phyloP scores from a whole-genome alignment of 2,888 invertebrate genomes.

The Seira sanloemensis region DNA sequence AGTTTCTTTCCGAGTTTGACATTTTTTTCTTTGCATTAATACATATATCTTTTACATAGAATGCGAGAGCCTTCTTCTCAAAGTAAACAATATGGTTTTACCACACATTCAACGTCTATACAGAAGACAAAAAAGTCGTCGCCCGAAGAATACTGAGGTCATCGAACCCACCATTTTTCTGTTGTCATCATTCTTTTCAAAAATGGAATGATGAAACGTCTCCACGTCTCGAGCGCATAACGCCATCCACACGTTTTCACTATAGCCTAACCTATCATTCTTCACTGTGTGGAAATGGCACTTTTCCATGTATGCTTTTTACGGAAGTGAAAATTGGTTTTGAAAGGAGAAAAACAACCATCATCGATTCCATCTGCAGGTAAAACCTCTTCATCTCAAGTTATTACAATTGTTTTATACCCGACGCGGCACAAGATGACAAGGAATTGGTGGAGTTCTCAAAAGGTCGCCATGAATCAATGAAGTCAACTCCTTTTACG shows the following conservation, averaged over 20 bases:
- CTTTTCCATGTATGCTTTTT: no score
- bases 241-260: neutral
- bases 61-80: neutral
- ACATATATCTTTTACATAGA: neutral
- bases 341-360: neutral
- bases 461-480: neutral
- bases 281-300: constrained; percentile 19
- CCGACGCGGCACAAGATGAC: neutral
- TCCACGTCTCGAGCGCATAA: neutral
- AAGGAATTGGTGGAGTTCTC: constrained; percentile 6
- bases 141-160: neutral
- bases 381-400: neutral
- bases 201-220: constrained; percentile 3
- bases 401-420: neutral
- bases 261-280: constrained; percentile 10
- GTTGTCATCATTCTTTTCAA: constrained; percentile 1
- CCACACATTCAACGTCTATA: neutral
- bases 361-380: neutral
- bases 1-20: neutral
- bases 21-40: neutral
- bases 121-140: neutral
- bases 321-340: neutral
- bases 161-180: neutral
- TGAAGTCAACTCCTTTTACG: neutral
- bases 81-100: neutral